Conservation (phyloP, 2,888 invertebrate genomes). For the Chouioia cunea region DNA sequence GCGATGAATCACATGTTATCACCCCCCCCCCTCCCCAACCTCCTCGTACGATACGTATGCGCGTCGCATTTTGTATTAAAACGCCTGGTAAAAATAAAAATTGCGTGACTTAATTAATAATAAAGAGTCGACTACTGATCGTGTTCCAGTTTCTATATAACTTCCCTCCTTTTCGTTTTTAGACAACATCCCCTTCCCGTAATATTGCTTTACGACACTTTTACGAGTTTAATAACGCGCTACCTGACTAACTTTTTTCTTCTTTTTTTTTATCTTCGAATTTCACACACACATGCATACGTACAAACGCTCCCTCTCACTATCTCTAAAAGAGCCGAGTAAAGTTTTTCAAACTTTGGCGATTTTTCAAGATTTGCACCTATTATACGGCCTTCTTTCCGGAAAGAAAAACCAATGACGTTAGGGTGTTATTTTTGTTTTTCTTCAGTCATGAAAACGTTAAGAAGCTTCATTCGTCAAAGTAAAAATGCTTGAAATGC, state of each 20-base stretch:
- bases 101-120: constrained; percentile 32
- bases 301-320: not conserved
- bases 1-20: too few species aligned
- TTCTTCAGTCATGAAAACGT: not conserved
- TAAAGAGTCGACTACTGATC: constrained; percentile 8
- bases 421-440: too few species aligned
- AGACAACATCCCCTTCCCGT: constrained; percentile 20
- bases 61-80: not conserved
- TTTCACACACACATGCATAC: too few species aligned
- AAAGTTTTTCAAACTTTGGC: constrained; percentile 14
- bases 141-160: not conserved
- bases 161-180: constrained; percentile 13
- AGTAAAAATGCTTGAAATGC: not conserved
- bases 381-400: not conserved
- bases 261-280: not conserved
- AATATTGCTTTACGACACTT: constrained; percentile 43
- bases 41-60: too few species aligned
- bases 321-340: not conserved
- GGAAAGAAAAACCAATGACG: not conserved
- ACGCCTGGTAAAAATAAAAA: constrained; percentile 21
- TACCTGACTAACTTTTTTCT: not conserved
- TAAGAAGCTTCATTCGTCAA: constrained; percentile 10
- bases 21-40: too few species aligned
- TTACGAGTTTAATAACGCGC: constrained; percentile 1
- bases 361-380: constrained; percentile 1